phyloP scores from a whole-genome alignment of 1,140 invertebrate genomes.

The Steinernema feltiae region DNA sequence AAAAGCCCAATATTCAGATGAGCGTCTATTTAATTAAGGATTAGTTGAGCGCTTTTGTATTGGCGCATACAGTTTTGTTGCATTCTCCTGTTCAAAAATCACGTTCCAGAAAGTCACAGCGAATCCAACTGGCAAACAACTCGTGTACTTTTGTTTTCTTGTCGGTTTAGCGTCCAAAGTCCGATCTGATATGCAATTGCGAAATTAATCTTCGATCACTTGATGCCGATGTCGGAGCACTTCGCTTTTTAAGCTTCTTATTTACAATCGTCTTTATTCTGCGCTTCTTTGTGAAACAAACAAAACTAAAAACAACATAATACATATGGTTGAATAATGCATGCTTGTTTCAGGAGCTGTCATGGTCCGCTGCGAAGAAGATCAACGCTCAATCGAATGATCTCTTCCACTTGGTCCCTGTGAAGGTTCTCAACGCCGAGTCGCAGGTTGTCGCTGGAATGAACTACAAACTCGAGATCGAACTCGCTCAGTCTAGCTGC shows the following conservation, averaged over 20 bases:
- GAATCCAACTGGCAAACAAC: background rate
- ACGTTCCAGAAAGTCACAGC: background rate
- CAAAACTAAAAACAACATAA: too few relatives aligned
- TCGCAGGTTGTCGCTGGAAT: background rate
- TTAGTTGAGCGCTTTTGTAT: too few relatives aligned
- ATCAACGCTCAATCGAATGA: slow-evolving; percentile 35
- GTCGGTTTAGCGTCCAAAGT: background rate
- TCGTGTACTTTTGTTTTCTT: background rate
- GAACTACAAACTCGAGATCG: slow-evolving; percentile 2
- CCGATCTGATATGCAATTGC: background rate
- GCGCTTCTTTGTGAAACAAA: background rate
- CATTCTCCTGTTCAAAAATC: background rate
- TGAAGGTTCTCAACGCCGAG: background rate
- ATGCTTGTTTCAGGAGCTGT: slow-evolving; percentile 19
- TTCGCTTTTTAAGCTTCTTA: background rate
- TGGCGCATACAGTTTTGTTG: background rate
- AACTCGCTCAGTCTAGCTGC: background rate
- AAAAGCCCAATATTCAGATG: too few relatives aligned
- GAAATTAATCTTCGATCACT: background rate
- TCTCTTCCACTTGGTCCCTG: background rate
- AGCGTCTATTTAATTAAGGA: too few relatives aligned
- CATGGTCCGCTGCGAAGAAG: slow-evolving; percentile 26
- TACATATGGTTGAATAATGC: too few relatives aligned
- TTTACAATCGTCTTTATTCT: background rate
- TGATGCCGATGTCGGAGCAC: background rate